Conservation (phyloP, 2,888 invertebrate genomes). For the Spialia ferax region DNA sequence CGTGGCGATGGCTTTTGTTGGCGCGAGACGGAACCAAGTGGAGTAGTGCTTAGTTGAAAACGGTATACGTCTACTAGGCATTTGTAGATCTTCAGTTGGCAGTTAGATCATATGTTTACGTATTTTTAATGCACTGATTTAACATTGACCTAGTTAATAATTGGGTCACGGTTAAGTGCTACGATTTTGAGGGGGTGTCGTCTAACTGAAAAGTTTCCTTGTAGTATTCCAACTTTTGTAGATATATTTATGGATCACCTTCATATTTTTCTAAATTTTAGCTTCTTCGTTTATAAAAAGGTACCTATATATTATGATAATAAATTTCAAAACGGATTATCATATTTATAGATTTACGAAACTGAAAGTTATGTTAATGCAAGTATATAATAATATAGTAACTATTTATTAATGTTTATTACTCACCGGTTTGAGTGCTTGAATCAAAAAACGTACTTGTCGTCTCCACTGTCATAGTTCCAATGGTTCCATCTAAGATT, state of each 20-base stretch:
- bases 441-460: conserved; percentile 97
- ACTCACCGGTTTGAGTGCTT: conserved; percentile 96
- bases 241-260: background rate
- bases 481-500: conserved; percentile 96
- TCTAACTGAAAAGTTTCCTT: background rate
- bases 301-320: background rate
- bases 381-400: too few relatives aligned
- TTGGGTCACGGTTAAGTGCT: conserved; percentile 8
- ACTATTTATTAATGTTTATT: background rate
- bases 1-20: conserved; percentile 72
- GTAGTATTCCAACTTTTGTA: background rate
- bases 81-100: conserved; percentile 53
- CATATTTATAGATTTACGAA: too few relatives aligned
- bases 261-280: background rate
- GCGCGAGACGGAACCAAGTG: conserved; percentile 57
- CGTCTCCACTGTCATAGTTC: conserved; percentile 97
- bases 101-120: conserved; percentile 9
- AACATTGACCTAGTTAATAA: conserved; percentile 5
- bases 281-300: background rate
- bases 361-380: background rate
- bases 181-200: background rate
- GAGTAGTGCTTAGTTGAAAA: conserved; percentile 61
- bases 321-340: too few relatives aligned
- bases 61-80: conserved; percentile 62
- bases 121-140: conserved; percentile 23